These are phyloP conservation scores for Donacobius atricapilla DNA, from an alignment of 2,113 vertebrate species.

Conservation along the genomic window DNA sequence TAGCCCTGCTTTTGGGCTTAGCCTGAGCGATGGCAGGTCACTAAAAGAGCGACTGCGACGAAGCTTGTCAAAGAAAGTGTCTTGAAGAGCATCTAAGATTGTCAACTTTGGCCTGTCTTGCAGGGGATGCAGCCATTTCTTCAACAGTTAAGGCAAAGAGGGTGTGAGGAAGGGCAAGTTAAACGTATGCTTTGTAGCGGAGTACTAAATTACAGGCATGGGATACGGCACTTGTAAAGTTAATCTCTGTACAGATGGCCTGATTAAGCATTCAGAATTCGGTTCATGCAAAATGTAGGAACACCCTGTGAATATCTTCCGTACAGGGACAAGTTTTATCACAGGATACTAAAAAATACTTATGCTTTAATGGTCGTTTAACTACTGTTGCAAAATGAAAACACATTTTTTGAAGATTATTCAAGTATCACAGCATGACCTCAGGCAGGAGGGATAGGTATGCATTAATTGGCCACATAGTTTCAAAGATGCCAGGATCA, in stretches of 20 bases:
- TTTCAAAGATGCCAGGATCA: background rate
- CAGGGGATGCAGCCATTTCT: conserved; percentile 86
- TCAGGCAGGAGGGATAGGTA: background rate
- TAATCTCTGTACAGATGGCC: background rate
- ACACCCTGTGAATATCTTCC: background rate
- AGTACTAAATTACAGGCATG: background rate
- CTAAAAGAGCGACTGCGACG: conserved; percentile 91
- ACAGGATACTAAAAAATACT: background rate
- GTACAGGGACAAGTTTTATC: background rate
- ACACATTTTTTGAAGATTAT: background rate
- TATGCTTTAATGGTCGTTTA: background rate
- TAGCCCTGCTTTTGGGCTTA: conserved; percentile 87
- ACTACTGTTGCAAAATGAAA: background rate
- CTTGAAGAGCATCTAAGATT: conserved; percentile 89
- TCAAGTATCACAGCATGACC: background rate
- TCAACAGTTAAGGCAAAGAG: conserved; percentile 72
- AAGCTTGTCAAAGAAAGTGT: conserved; percentile 92
- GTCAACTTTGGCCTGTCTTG: conserved; percentile 84
- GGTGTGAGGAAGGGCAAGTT: conserved; percentile 57
- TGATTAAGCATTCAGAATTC: background rate
- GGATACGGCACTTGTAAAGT: background rate
- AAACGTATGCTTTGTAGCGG: conserved; percentile 64
- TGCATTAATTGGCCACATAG: background rate
- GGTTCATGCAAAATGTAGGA: background rate
- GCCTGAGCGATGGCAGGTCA: conserved; percentile 91